Conservation (phyloP, 1,140 invertebrate genomes). For the Scaptomyza graminum region DNA sequence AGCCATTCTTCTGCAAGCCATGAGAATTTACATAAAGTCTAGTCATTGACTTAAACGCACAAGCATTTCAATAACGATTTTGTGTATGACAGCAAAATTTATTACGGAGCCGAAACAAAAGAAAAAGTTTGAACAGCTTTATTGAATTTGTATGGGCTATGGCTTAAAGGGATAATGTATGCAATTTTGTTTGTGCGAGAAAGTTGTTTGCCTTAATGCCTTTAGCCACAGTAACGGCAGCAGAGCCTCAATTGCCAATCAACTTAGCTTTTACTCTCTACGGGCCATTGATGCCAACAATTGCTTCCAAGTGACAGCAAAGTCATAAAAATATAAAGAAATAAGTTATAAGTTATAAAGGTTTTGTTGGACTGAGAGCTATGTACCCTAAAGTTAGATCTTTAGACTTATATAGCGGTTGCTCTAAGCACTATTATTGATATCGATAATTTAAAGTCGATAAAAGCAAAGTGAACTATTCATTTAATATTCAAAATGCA, state of each 20-base stretch:
- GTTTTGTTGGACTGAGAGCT: neutral
- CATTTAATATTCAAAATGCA: no score
- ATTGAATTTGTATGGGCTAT: slow-evolving; percentile 54
- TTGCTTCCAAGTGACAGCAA: slow-evolving; percentile 66
- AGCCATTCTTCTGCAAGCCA: slow-evolving; percentile 43
- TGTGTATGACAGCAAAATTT: slow-evolving; percentile 51
- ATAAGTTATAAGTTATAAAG: neutral
- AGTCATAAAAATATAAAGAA: slow-evolving; percentile 54
- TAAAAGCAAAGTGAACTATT: no score
- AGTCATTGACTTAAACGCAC: slow-evolving; percentile 67
- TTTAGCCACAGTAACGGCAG: neutral
- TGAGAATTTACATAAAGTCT: slow-evolving; percentile 76
- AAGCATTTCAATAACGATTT: slow-evolving; percentile 65
- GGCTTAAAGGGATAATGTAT: slow-evolving; percentile 75
- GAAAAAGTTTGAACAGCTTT: slow-evolving; percentile 37
- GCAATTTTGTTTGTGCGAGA: slow-evolving; percentile 24
- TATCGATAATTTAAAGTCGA: no score
- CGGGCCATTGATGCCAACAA: slow-evolving; percentile 44
- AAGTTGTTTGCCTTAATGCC: slow-evolving; percentile 39
- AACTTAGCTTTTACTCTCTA: slow-evolving; percentile 65
- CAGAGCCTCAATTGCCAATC: slow-evolving; percentile 70
- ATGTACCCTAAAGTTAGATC: neutral
- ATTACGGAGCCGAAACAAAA: slow-evolving; percentile 33
- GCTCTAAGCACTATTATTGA: no score
- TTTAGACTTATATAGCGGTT: neutral